Evolutionary conservation across 2,888 invertebrate genomes (phyloP), one percentile per base, ranked within the genome.

Genomic region (Lasioglossum malachurum): DNA sequence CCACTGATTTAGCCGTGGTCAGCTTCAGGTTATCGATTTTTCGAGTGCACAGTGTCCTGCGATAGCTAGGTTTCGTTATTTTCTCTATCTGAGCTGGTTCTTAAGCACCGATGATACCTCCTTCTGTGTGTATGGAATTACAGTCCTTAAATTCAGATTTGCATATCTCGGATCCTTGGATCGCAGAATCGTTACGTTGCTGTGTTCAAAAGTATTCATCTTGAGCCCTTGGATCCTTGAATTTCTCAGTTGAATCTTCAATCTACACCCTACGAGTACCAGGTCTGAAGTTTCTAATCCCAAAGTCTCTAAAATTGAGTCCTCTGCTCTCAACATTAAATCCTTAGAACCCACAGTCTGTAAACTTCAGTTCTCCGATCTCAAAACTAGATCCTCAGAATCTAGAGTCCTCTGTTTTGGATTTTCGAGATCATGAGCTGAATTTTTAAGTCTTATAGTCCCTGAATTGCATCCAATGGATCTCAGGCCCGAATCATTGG

Each of bases 1-100:
- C n/a, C 78, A 60, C 78, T 72, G 84, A 84, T 83, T 69, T 60
- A 41, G 35, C 71, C 44, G 72, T n/a, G 53, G 19, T 64, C 44
- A 49, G 38, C 53, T 75, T 73, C 46, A 35, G 35, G 67, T 76
- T 64, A 64, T 41, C 38, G 46, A 35, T 49, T 53, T 35, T 35
- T 31, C 71, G 53, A 72, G 75, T 83, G 31, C 41, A 60, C 14
- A 7, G 16, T 60, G 16, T 5, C 4, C 16, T 60, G 14, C 14
- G 10, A 60, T 60, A 7, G 4, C 14, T 16, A 60, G 27, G 4
- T 46, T 46, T 46, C 5, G 2, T 19, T 49, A 19, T 49, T 23
- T 19, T 19, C 2, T 19, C 7, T 19, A 7, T 49, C 19, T 23
- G 7, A 19, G 49, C 49, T 49, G 5, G 19, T 7, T 19, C 49